These are phyloP conservation scores for Lepus timidus DNA, from an alignment of 2,113 vertebrate species.

Conservation along the genomic window DNA sequence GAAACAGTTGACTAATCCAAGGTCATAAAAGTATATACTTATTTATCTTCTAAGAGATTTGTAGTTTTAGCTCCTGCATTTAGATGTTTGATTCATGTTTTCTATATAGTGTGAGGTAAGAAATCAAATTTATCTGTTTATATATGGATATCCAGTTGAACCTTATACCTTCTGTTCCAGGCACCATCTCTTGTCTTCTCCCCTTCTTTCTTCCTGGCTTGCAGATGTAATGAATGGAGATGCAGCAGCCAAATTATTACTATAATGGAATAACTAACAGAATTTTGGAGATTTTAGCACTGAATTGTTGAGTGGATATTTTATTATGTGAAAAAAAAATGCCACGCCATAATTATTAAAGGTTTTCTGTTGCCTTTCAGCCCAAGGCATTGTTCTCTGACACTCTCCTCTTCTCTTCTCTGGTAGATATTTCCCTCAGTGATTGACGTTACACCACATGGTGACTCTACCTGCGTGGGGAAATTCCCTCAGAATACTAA, in stretches of 20 bases:
- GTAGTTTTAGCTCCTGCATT: not conserved
- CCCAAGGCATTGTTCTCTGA: not conserved
- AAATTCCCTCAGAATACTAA: not conserved
- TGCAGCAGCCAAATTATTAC: not conserved
- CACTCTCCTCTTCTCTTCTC: not conserved
- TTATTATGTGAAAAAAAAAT: not conserved
- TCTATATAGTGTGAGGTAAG: not conserved
- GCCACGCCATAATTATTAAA: not conserved
- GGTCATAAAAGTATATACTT: not conserved
- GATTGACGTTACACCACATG: not conserved
- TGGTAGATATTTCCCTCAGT: not conserved
- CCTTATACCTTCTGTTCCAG: not conserved
- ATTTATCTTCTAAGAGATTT: constrained; percentile 30
- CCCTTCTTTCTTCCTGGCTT: not conserved
- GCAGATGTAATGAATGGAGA: not conserved
- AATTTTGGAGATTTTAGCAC: not conserved
- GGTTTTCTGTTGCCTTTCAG: not conserved
- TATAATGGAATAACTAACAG: not conserved
- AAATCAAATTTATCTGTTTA: not conserved
- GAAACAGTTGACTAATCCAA: not conserved
- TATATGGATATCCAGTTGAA: not conserved
- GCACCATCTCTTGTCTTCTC: not conserved
- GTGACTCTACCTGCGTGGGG: not conserved
- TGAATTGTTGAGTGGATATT: not conserved
- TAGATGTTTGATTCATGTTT: not conserved